Conservation (phyloP, 2,113 vertebrate species). For the Indri indri region DNA sequence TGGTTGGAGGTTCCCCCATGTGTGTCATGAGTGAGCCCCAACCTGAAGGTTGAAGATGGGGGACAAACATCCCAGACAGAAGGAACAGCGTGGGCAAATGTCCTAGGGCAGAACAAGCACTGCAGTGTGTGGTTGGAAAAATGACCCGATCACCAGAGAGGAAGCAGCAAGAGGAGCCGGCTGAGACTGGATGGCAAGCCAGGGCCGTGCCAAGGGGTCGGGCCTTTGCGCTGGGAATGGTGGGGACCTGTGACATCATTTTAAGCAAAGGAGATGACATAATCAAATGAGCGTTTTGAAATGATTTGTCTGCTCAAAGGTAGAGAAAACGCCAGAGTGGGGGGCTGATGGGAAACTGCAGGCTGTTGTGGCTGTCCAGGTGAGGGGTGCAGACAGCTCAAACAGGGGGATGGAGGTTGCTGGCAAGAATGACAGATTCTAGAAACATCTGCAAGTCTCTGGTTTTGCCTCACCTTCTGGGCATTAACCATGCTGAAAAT, state of each 20-base stretch:
- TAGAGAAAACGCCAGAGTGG: background rate
- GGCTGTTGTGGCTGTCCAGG: fast-evolving
- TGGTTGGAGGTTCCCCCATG: background rate
- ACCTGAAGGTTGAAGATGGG: background rate
- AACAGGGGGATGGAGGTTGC: fast-evolving
- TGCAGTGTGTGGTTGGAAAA: fast-evolving
- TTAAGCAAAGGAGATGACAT: background rate
- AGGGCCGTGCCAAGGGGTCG: background rate
- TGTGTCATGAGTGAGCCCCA: fast-evolving
- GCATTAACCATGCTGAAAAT: fast-evolving
- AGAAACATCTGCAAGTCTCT: background rate
- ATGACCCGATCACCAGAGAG: fast-evolving
- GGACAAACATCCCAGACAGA: background rate
- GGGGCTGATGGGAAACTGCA: fast-evolving
- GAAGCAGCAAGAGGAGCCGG: background rate
- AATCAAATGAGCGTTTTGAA: no score
- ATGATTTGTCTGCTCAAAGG: background rate
- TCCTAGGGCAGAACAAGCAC: background rate
- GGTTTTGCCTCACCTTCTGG: background rate
- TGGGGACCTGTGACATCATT: fast-evolving
- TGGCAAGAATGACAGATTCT: background rate
- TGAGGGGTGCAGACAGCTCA: background rate
- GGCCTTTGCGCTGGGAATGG: background rate
- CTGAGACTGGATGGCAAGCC: fast-evolving
- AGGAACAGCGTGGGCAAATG: background rate